phyloP scores from a whole-genome alignment of 1,140 invertebrate species.

The Holotrichia oblita region DNA sequence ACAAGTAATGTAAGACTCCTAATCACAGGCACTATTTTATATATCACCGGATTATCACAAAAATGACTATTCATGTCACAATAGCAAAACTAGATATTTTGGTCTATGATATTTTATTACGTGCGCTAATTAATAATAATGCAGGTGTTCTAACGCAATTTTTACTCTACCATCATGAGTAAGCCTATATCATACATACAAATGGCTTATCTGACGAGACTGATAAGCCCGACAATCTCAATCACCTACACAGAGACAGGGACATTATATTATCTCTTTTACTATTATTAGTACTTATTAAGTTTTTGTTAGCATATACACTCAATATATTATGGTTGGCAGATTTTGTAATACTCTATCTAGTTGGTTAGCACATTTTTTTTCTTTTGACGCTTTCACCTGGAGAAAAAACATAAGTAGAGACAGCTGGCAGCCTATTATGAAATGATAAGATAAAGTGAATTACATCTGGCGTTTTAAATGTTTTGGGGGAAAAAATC shows the following conservation, averaged over 20 bases:
- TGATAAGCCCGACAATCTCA: conserved; percentile 11
- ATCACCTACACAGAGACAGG: not conserved
- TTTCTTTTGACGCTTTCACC: not conserved
- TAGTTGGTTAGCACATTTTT: too few relatives aligned
- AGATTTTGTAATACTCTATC: too few relatives aligned
- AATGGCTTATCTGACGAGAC: not conserved
- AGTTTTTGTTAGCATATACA: not conserved
- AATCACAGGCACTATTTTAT: too few relatives aligned
- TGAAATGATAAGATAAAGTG: not conserved
- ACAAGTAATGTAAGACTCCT: too few relatives aligned
- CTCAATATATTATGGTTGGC: too few relatives aligned
- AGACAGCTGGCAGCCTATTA: not conserved
- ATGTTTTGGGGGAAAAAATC: too few relatives aligned
- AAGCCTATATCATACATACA: conserved; percentile 5
- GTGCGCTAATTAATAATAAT: not conserved
- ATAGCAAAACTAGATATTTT: not conserved
- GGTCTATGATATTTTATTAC: not conserved
- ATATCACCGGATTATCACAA: not conserved
- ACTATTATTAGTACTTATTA: not conserved
- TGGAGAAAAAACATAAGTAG: not conserved
- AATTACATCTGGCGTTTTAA: not conserved
- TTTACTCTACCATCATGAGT: not conserved
- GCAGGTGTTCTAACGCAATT: conserved; percentile 18
- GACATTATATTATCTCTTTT: conserved; percentile 21
- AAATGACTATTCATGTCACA: not conserved